Conservation (phyloP, 2,888 invertebrate species). For the Drosophila demipolita region DNA sequence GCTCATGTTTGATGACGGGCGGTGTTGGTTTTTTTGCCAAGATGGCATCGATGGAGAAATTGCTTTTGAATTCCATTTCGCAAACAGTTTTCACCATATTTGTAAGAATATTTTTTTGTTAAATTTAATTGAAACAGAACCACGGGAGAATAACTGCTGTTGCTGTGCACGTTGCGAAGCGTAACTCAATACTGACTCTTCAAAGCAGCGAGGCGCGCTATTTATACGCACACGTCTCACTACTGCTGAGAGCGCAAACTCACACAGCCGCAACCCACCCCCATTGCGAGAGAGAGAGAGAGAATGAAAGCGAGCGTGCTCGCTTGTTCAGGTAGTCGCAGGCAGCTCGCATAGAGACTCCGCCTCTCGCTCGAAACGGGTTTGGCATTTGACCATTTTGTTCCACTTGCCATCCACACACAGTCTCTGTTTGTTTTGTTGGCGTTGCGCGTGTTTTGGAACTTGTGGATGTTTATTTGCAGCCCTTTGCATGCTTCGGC, state of each 20-base stretch:
- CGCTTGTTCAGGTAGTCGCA: slow-evolving; percentile 4
- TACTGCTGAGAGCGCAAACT: slow-evolving; percentile 11
- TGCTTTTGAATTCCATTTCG: slow-evolving; percentile 87
- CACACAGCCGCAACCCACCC: slow-evolving; percentile 18
- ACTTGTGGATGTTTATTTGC: slow-evolving; percentile 83
- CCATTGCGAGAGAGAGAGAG: slow-evolving; percentile 4
- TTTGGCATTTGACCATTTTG: slow-evolving; percentile 69
- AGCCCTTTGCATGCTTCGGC: slow-evolving; percentile 79
- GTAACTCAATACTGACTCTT: slow-evolving; percentile 78
- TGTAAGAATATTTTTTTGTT: slow-evolving; percentile 23
- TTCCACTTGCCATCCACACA: slow-evolving; percentile 46
- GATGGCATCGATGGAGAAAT: slow-evolving; percentile 93
- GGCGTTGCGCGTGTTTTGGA: slow-evolving; percentile 63
- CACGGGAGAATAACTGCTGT: slow-evolving; percentile 35
- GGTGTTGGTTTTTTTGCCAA: slow-evolving; percentile 87
- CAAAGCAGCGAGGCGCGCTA: slow-evolving; percentile 56
- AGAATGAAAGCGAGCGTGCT: slow-evolving; percentile 10
- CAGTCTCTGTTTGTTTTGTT: slow-evolving; percentile 33
- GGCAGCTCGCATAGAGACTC: slow-evolving; percentile 57
- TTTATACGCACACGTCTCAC: slow-evolving; percentile 72
- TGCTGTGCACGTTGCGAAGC: slow-evolving; percentile 56
- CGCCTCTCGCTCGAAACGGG: slow-evolving; percentile 65
- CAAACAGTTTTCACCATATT: slow-evolving; percentile 83
- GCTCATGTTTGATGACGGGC: slow-evolving; percentile 46
- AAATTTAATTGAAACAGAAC: slow-evolving; percentile 28